Conservation (phyloP, 2,113 vertebrate genomes). For the Beaufortia kweichowensis region DNA sequence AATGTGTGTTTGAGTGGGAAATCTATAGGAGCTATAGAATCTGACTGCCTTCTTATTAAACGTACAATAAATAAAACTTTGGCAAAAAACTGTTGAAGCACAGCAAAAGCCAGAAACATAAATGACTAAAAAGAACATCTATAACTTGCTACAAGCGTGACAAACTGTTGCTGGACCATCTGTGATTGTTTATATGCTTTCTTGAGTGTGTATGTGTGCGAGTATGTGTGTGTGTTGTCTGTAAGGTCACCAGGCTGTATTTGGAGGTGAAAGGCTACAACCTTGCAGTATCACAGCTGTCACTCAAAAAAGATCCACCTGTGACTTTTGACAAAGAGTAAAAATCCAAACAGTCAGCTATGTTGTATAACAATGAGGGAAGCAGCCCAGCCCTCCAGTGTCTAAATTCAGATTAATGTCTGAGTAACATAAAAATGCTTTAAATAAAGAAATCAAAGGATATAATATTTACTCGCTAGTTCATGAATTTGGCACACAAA, state of each 20-base stretch:
- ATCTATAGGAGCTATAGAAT: not conserved
- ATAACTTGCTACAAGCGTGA: constrained; percentile 1
- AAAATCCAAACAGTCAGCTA: constrained; percentile 26
- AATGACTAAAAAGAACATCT: not conserved
- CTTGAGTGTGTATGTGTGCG: constrained; percentile 34
- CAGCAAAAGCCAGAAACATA: not conserved
- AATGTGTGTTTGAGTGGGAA: not conserved
- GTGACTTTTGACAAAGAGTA: constrained; percentile 35
- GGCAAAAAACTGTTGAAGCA: not conserved
- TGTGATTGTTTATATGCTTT: constrained; percentile 9
- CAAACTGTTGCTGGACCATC: constrained; percentile 12
- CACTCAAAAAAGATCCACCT: constrained; percentile 53
- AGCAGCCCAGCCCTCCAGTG: not conserved
- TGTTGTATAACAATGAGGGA: not conserved
- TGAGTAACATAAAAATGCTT: too few relatives aligned
- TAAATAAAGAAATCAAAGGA: too few relatives aligned
- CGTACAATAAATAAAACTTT: not conserved
- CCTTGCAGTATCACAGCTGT: constrained; percentile 66
- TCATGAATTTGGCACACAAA: too few relatives aligned
- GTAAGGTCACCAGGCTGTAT: constrained; percentile 64
- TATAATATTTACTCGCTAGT: too few relatives aligned
- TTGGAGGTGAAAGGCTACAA: constrained; percentile 64
- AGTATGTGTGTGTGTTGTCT: constrained; percentile 1
- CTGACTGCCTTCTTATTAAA: not conserved
- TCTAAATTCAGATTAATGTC: not conserved